Base-by-base conservation (phyloP, 2,113 vertebrate genomes). In the Cynocephalus volans region DNA sequence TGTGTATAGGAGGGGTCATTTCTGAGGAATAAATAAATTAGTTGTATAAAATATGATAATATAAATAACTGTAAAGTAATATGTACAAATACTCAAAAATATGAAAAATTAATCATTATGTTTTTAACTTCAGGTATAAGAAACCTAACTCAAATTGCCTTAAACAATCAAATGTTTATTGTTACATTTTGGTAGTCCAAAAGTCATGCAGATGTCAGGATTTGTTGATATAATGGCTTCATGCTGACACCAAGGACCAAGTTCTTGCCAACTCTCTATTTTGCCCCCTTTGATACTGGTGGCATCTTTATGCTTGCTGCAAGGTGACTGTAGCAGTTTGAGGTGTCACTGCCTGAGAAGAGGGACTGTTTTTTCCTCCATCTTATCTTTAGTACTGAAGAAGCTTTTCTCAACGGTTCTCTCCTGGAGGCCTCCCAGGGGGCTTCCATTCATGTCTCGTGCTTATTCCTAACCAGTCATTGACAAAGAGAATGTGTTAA, bases 11-110 rank as follows among this genome's bases (percentile, higher is more conserved):
- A 95, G n/a, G n/a, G 50, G 26, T 26, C 69, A 79, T 89, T 80
- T 94, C 58, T 92, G 60, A 95, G 60, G 81, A 76, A 65, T 83
- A 92, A 90, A 67, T 50, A 65, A 79, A 81, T 72, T 50, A 73
- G 26, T 50, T 79, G 82, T 54, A 62, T 83, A 75, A 60, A 83
- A 80, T 77, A 94, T 65, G 50, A 79, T 18, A 73, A n/a, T 87
- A 31, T 90, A 81, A 85, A 50, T 77, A 72, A 72, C 80, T 45
- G 45, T 87, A 70, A 69, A 83, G 67, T 58, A 70, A 31, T 11
- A 70, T 41, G 41, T 28, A 31, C 45, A 73, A 69, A 90, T 52
- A 58, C 9, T 69, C 31, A 86, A 88, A 93, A 86, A 80, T 24
- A 50, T 48, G 24, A 95, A 56, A 87, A 87, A 70, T 65, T 60